A percentile compares a stretch with the other conserved stretches of the same genome.
Conservation (phyloP, 2,113 vertebrate genomes). For the Potamarius usumacintae region DNA sequence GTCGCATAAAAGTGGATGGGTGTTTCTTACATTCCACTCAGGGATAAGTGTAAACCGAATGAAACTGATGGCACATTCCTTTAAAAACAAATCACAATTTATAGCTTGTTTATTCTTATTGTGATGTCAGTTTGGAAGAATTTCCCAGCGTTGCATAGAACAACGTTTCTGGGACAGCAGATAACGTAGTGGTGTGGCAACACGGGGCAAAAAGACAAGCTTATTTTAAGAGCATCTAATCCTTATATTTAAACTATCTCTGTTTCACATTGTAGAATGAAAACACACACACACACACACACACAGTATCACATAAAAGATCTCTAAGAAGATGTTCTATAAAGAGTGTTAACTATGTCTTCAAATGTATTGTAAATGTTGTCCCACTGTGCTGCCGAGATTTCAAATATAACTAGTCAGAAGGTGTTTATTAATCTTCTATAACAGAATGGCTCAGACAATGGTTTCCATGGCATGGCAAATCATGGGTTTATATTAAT, state of each 20-base stretch:
- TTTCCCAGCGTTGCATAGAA: conserved; percentile 24
- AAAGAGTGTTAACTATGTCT: background rate
- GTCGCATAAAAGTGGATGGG: background rate
- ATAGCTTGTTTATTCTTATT: background rate
- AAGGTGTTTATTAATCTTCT: background rate
- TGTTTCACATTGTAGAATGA: background rate
- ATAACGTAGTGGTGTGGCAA: background rate
- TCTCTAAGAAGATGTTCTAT: background rate
- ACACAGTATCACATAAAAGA: background rate
- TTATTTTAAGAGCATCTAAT: background rate
- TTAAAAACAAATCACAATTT: background rate
- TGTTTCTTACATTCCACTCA: background rate
- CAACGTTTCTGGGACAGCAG: background rate
- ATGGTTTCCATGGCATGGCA: background rate
- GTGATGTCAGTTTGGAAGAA: conserved; percentile 38
- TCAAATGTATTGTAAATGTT: background rate
- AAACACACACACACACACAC: background rate
- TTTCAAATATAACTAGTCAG: background rate
- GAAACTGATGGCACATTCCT: background rate
- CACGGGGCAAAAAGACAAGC: background rate
- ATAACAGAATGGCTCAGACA: background rate
- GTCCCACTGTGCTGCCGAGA: background rate
- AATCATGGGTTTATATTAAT: background rate
- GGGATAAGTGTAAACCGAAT: background rate
- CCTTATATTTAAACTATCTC: background rate